phyloP scores from a whole-genome alignment of 92 coral and sea anemone genomes.

The Heliopora coerulea region DNA sequence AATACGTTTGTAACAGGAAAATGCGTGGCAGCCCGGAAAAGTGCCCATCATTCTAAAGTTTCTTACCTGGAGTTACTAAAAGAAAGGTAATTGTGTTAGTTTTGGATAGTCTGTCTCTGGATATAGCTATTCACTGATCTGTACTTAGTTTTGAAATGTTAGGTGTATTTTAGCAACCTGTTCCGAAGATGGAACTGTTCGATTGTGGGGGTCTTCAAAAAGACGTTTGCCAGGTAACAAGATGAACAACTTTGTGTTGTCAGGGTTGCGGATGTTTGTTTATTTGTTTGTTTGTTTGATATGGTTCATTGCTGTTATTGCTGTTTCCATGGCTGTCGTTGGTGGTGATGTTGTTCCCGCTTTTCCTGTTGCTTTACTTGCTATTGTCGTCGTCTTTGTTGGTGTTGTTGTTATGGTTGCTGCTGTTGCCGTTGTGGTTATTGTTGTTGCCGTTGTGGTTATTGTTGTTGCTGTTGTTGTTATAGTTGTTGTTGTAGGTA shows the following conservation, averaged over 20 bases:
- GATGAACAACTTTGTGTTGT: no score
- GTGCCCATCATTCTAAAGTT: constrained; percentile 87
- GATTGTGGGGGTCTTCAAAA: constrained; percentile 80
- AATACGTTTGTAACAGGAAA: constrained; percentile 47
- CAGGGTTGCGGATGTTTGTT: neutral
- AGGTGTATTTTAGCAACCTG: constrained; percentile 73
- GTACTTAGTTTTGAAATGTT: constrained; percentile 50
- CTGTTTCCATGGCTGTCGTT: neutral
- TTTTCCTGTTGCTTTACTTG: neutral
- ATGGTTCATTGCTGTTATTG: no score
- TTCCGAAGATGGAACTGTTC: constrained; percentile 92
- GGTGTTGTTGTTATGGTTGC: no score
- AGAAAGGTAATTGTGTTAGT: constrained; percentile 66
- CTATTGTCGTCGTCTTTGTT: no score
- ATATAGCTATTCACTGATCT: no score
- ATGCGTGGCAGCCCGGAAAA: constrained; percentile 70
- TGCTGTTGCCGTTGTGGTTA: no score
- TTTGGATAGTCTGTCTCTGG: no score
- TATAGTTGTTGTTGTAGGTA: neutral
- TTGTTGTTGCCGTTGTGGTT: no score
- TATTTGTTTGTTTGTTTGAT: no score
- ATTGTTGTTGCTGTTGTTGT: no score
- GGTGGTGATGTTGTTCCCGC: neutral
- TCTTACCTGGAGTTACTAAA: constrained; percentile 68
- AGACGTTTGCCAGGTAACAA: constrained; percentile 73